These are phyloP conservation scores for Callorhinus ursinus DNA, from an alignment of 2,113 vertebrate species.

Conservation along the genomic window DNA sequence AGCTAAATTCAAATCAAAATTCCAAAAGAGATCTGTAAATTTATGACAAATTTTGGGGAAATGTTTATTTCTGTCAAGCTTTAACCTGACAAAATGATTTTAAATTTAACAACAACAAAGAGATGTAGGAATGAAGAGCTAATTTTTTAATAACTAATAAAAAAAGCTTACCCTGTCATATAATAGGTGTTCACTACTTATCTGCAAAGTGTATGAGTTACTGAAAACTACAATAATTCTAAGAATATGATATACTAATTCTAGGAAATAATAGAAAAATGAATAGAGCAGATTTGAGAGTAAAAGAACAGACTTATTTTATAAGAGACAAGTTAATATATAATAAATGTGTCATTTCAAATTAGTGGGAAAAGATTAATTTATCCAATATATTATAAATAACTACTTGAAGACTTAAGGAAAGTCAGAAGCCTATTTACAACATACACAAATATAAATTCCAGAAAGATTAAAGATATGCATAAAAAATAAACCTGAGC, in stretches of 20 bases:
- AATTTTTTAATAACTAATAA: background rate
- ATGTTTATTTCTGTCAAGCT: background rate
- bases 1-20: background rate
- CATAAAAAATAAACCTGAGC: slow-evolving; percentile 5
- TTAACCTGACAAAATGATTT: background rate
- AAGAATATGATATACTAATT: background rate
- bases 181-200: background rate
- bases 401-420: background rate
- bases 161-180: background rate
- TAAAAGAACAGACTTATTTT: background rate
- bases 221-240: background rate
- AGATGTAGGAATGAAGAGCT: background rate
- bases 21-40: background rate
- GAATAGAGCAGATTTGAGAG: background rate
- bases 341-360: background rate
- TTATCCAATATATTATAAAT: background rate
- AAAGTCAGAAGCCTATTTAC: background rate
- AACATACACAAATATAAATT: background rate
- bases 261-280: background rate
- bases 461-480: background rate
- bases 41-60: background rate
- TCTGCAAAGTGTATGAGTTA: background rate
- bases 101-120: slow-evolving; percentile 1
- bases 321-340: background rate
- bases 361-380: background rate